Evolutionary conservation across 2,797 vertebrate species (phyloP).

Genomic region (Cryptoblepharus egeriae): DNA sequence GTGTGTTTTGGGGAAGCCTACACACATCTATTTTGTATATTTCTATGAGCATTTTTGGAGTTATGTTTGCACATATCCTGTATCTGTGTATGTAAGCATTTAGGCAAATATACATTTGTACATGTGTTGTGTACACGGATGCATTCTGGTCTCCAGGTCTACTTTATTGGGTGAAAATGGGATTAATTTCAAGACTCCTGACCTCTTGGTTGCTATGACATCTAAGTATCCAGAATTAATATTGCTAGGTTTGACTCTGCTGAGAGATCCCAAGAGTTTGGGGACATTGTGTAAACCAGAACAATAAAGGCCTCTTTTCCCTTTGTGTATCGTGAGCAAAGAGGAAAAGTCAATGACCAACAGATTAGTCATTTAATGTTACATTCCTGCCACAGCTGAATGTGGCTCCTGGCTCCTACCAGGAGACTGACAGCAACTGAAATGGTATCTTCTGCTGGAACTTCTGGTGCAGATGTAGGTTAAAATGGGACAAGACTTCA

Average conservation of each 20-base stretch:
- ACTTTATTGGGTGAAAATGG: conserved; percentile 34
- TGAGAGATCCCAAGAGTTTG: conserved; percentile 36
- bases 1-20: background rate
- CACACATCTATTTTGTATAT: background rate
- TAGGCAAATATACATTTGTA: conserved; percentile 1
- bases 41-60: background rate
- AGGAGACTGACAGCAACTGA: background rate
- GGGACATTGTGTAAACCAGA: conserved; percentile 20
- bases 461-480: background rate
- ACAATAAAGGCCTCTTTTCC: conserved; percentile 29
- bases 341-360: conserved; percentile 19
- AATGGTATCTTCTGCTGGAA: background rate
- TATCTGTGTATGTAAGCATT: conserved; percentile 3
- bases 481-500: background rate
- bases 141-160: conserved; percentile 17
- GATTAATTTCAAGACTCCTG: conserved; percentile 36
- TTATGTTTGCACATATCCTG: background rate
- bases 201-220: conserved; percentile 39
- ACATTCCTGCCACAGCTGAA: background rate
- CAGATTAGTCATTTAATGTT: conserved; percentile 18
- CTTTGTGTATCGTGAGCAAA: conserved; percentile 14
- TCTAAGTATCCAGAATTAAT: conserved; percentile 19
- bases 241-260: background rate
- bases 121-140: conserved; percentile 21
- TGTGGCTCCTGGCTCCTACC: too few species aligned